phyloP scores from a whole-genome alignment of 2,888 invertebrate species.

The Psococerastis gibbosa region DNA sequence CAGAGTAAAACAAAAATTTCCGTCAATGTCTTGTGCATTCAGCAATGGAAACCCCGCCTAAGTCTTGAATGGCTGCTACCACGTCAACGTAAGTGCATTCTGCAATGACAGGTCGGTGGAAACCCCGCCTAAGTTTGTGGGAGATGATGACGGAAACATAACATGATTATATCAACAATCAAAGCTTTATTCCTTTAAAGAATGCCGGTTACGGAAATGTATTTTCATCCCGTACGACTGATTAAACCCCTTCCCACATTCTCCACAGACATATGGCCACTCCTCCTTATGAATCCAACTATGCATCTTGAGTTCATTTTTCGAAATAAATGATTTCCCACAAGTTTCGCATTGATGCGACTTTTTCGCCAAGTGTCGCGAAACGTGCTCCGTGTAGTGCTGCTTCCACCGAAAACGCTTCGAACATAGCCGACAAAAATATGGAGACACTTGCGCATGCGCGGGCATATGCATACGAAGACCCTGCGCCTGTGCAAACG shows the following conservation, averaged over 20 bases:
- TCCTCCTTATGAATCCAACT: constrained; percentile 8
- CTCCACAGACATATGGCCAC: constrained; percentile 5
- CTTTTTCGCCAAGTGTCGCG: constrained; percentile 20
- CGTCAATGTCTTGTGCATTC: no score
- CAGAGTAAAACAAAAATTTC: no score
- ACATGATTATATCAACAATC: no score
- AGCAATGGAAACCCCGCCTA: no score
- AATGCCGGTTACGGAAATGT: constrained; percentile 2
- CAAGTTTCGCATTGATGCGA: constrained; percentile 32
- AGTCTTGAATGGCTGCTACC: no score
- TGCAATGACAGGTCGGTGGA: no score
- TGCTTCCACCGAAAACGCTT: constrained; percentile 3
- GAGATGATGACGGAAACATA: no score
- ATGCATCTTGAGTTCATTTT: constrained; percentile 8
- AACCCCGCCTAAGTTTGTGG: no score
- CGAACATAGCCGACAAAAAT: neutral
- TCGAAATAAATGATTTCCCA: constrained; percentile 17
- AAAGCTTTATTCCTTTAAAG: neutral
- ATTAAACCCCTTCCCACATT: constrained; percentile 6
- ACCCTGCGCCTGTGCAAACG: constrained; percentile 23
- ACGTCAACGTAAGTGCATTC: no score
- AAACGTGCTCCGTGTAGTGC: neutral
- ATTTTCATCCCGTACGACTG: constrained; percentile 2
- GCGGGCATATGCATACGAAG: constrained; percentile 15
- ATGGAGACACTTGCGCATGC: neutral